phyloP scores from a whole-genome alignment of 2,113 vertebrate genomes.

The Tachuris rubrigastra region DNA sequence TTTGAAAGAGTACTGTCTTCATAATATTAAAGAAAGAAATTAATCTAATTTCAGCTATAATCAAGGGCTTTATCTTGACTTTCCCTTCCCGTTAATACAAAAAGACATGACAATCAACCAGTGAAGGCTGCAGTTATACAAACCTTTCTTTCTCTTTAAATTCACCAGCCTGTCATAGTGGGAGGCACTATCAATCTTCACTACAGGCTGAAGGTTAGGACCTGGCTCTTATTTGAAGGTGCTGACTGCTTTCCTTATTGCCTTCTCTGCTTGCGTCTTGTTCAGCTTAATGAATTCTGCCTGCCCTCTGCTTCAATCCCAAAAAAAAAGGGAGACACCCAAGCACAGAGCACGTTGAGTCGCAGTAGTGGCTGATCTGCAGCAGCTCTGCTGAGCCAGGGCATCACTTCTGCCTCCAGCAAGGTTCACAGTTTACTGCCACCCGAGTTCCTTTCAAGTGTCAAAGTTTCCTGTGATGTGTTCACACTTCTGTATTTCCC shows the following conservation, averaged over 20 bases:
- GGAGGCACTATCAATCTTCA: background rate
- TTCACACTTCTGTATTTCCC: background rate
- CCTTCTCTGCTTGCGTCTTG: background rate
- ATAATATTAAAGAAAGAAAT: background rate
- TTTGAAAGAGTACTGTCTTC: background rate
- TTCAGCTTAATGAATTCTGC: background rate
- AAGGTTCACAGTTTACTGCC: background rate
- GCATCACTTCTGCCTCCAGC: background rate
- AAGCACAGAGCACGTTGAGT: background rate
- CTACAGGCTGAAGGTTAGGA: background rate
- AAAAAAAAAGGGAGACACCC: background rate
- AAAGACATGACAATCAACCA: background rate
- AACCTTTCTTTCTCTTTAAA: background rate
- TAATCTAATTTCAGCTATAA: background rate
- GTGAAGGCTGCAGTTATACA: background rate
- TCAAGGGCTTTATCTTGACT: background rate
- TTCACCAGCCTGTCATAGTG: background rate
- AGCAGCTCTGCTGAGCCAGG: background rate
- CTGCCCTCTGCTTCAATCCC: background rate
- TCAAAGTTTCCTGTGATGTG: background rate
- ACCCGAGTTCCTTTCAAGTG: fast-evolving
- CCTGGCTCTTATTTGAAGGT: background rate
- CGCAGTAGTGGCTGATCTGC: background rate
- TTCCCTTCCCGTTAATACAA: background rate
- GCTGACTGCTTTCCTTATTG: background rate